phyloP scores from a whole-genome alignment of 2,888 invertebrate species.

The Coenonympha glycerion region DNA sequence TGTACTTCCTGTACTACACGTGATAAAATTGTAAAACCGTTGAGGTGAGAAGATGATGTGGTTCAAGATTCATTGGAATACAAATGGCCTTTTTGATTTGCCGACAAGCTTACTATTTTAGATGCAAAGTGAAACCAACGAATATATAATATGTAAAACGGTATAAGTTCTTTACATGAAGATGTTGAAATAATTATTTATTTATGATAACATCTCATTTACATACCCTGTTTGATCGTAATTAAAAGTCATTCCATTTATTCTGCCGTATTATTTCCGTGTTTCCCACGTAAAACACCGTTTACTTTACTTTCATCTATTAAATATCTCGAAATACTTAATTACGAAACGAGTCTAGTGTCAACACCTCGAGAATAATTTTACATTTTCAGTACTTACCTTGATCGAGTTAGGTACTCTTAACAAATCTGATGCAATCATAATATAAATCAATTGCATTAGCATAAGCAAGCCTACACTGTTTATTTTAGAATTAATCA shows the following conservation, averaged over 20 bases:
- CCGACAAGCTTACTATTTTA: not conserved
- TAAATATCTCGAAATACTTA: conserved; percentile 3
- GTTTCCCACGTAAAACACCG: conserved; percentile 3
- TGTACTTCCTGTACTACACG: conserved; percentile 13
- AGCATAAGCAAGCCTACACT: conserved; percentile 30
- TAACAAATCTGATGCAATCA: conserved; percentile 23
- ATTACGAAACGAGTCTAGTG: not conserved
- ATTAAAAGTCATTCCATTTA: not conserved
- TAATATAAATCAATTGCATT: conserved; percentile 31
- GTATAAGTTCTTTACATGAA: too few relatives aligned
- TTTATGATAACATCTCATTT: too few relatives aligned
- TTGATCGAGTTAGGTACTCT: not conserved
- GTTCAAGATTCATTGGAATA: conserved; percentile 15
- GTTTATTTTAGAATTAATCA: conserved; percentile 27
- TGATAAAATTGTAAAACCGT: conserved; percentile 14
- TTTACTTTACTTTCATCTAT: conserved; percentile 1
- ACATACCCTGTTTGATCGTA: too few relatives aligned
- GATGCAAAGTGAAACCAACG: not conserved
- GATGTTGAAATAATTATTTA: too few relatives aligned
- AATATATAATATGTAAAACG: too few relatives aligned
- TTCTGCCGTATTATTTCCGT: not conserved
- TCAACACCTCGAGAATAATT: conserved; percentile 1
- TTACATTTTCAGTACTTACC: conserved; percentile 3
- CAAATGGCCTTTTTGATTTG: conserved; percentile 10
- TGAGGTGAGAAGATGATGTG: conserved; percentile 5